Evolutionary conservation across 2,113 vertebrate species (phyloP).

Genomic region (Silurus glanis): DNA sequence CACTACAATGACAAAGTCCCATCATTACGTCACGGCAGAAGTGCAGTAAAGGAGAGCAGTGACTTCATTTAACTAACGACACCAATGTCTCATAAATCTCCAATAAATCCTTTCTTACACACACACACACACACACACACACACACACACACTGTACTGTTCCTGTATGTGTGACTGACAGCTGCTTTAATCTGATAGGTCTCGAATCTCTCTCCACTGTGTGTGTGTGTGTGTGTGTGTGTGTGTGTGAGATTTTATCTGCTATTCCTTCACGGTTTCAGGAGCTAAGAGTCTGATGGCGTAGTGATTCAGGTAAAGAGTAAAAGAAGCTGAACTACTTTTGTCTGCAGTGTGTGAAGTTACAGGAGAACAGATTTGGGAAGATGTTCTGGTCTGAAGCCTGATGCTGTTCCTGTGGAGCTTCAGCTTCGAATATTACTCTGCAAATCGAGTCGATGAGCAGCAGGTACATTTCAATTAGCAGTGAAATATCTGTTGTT

Average conservation of each 20-base stretch:
- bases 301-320: no score
- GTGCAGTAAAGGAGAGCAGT: constrained; percentile 54
- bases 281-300: no score
- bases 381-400: no score
- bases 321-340: not conserved
- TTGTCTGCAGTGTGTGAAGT: not conserved
- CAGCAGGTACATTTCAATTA: no score
- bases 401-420: no score
- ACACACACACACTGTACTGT: constrained; percentile 43
- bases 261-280: not conserved
- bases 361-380: not conserved
- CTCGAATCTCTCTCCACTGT: not conserved
- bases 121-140: constrained; percentile 45
- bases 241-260: not conserved
- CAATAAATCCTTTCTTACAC: constrained; percentile 53
- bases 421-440: no score
- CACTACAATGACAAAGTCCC: constrained; percentile 64
- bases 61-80: constrained; percentile 59
- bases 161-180: constrained; percentile 56
- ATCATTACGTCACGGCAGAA: constrained; percentile 46
- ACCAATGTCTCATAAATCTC: constrained; percentile 63
- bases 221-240: not conserved
- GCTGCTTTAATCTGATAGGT: constrained; percentile 51
- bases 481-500: no score
- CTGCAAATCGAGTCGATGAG: no score